Conservation (phyloP, 2,113 vertebrate species). For the Odontesthes bonariensis region DNA sequence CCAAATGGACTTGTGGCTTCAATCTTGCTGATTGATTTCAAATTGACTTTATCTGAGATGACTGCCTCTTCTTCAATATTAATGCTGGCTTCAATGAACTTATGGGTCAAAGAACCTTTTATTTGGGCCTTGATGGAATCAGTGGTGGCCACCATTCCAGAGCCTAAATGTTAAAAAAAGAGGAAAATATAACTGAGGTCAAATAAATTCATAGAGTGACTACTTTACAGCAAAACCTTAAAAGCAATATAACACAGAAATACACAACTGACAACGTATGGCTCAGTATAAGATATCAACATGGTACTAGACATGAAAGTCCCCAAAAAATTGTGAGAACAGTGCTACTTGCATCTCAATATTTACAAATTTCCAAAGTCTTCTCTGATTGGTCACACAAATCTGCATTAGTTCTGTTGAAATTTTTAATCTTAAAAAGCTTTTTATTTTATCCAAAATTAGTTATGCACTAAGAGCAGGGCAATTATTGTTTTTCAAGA, state of each 20-base stretch:
- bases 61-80: constrained; percentile 76
- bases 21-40: constrained; percentile 82
- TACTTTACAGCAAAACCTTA: not conserved
- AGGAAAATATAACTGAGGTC: not conserved
- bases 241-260: not conserved
- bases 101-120: constrained; percentile 86
- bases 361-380: too few species aligned
- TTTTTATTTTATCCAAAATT: too few species aligned
- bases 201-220: not conserved
- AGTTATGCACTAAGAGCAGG: too few species aligned
- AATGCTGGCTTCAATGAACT: constrained; percentile 84
- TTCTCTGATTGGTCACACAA: too few species aligned
- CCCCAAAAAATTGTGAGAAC: too few species aligned
- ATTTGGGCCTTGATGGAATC: constrained; percentile 76
- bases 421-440: too few species aligned
- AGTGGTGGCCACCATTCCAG: constrained; percentile 79
- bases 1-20: constrained; percentile 84
- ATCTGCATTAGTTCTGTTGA: too few species aligned
- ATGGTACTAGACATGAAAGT: not conserved
- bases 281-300: not conserved
- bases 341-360: too few species aligned
- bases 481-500: too few species aligned
- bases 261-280: not conserved
- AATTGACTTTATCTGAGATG: constrained; percentile 64
- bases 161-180: constrained; percentile 80